Evolutionary conservation across 2,797 vertebrate genomes (phyloP), one percentile per base, ranked within the genome.

Genomic region (Falco rusticolus): DNA sequence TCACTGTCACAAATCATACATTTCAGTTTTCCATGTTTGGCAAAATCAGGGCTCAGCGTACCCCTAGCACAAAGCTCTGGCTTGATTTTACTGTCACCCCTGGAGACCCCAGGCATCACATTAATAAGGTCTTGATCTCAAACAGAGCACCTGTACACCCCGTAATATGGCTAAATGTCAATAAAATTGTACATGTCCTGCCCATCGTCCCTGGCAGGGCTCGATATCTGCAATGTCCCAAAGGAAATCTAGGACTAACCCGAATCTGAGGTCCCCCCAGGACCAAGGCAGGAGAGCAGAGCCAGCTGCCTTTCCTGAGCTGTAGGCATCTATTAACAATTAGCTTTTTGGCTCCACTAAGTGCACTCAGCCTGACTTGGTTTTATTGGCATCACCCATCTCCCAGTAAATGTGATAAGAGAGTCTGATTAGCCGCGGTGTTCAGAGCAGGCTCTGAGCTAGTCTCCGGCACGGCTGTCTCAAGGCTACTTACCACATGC

Each of bases 341-440:
- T 61, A 93, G 75, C 54, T 92, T 74, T 86, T 84, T 82, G 87
- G 72, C 85, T 94, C 83, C 85, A 54, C 87, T 96, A 78, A 96
- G 84, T 96, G 96, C 84, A 94, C 92, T 96, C 95, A 95, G 91
- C 54, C 76, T 63, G 72, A 34, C 76, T 94, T 13, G 87, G 85
- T 89, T 97, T 96, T 97, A 96, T 94, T 94, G 86, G 93, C 93
- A 95, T 96, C 93, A 93, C 96, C 94, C 96, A 95, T 85, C 95
- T 96, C 94, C 94, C 94, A 95, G 92, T 97, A 96, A 97, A 96
- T 31, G 92, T 70, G 96, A 96, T 95, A 97, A 97, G 89, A 47
- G 84, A 28, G 65, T 66, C 91, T 96, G 93, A 97, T 97, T 95
- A 97, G 92, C 80, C 12, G 0, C 7, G 9, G 45, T 18, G 5